phyloP scores from a whole-genome alignment of 1,140 invertebrate species.

The Eriocheir sinensis region DNA sequence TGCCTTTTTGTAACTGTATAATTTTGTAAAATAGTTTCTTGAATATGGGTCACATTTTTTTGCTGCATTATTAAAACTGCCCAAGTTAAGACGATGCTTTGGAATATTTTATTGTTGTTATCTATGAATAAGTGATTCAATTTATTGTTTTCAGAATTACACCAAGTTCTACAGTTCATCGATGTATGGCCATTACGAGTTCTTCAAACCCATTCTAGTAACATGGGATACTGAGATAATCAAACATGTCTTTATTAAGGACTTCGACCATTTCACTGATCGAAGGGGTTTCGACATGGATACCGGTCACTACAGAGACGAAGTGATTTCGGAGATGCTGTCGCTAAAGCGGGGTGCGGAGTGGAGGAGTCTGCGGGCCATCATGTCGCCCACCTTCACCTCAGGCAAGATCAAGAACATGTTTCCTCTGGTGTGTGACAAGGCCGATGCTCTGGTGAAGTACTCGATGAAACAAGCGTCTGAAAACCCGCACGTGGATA shows the following conservation, averaged over 20 bases:
- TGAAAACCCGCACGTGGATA: constrained; percentile 61
- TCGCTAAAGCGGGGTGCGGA: constrained; percentile 60
- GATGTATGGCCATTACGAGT: constrained; percentile 82
- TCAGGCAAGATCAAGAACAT: constrained; percentile 77
- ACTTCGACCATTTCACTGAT: constrained; percentile 86
- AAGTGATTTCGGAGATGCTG: constrained; percentile 66
- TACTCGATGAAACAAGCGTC: constrained; percentile 45
- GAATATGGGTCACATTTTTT: too few relatives aligned
- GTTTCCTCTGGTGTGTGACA: constrained; percentile 53
- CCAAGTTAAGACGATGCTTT: too few relatives aligned
- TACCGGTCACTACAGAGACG: not conserved
- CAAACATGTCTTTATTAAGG: constrained; percentile 85
- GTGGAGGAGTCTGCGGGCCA: constrained; percentile 73
- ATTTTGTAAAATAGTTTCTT: too few relatives aligned
- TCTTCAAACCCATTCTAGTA: constrained; percentile 83
- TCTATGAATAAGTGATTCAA: too few relatives aligned
- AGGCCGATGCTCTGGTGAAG: constrained; percentile 54
- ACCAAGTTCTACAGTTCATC: constrained; percentile 57
- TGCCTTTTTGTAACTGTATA: too few relatives aligned
- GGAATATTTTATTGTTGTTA: too few relatives aligned
- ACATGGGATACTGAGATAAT: constrained; percentile 85
- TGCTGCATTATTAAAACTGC: too few relatives aligned
- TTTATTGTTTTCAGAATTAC: constrained; percentile 44
- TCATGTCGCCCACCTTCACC: constrained; percentile 78
- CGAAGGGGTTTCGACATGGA: constrained; percentile 80